Percentiles rank a stretch among this genome's conserved stretches.
Evolutionary conservation across 2,113 vertebrate species (phyloP).

Genomic region (Rhinopomastus cyanomelas): DNA sequence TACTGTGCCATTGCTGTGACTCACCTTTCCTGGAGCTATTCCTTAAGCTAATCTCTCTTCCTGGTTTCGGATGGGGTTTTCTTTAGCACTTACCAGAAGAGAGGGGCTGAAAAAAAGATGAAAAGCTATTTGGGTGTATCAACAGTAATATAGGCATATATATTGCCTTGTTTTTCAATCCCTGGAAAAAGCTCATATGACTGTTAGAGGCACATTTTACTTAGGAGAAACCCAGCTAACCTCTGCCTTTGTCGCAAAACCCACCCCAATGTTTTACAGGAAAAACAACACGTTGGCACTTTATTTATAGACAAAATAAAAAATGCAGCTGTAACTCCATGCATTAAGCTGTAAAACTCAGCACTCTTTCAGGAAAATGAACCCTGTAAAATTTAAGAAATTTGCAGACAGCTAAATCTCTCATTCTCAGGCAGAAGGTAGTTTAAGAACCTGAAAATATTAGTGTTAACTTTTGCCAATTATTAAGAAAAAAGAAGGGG

Average conservation of each 20-base stretch:
- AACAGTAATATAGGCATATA: neutral
- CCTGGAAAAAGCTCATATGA: neutral
- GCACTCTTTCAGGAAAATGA: neutral
- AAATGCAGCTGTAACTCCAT: neutral
- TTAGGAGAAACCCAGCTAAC: neutral
- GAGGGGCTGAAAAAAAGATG: too few species aligned
- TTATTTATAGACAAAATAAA: neutral
- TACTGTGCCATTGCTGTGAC: neutral
- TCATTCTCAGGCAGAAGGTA: neutral
- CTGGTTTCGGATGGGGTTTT: neutral
- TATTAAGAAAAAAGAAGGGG: neutral
- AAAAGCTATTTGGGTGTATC: neutral
- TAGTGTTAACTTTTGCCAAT: neutral
- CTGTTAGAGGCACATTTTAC: neutral
- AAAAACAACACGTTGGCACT: neutral
- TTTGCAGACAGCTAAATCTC: neutral
- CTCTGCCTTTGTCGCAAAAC: neutral
- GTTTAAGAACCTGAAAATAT: neutral
- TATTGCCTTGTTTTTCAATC: neutral
- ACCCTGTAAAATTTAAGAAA: neutral
- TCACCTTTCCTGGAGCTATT: neutral
- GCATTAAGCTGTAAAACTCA: neutral
- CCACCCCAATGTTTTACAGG: neutral
- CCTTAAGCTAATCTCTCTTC: neutral
- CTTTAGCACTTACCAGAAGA: neutral